Evolutionary conservation across 2,797 vertebrate genomes (phyloP), one percentile per base, ranked within the genome.

Genomic region (Euthynnus affinis): DNA sequence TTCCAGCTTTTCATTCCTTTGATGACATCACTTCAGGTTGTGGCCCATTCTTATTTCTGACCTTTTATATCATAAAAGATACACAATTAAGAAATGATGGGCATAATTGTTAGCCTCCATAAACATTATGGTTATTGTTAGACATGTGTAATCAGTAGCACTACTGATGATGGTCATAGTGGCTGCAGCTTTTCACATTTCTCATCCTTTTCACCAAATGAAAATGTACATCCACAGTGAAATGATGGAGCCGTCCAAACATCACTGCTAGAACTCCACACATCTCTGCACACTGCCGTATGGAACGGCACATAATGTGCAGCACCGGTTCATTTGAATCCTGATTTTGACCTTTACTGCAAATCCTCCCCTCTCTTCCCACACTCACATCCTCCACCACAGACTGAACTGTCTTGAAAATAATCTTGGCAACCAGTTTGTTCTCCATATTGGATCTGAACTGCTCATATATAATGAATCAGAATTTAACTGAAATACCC

Each of bases 331-430:
- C 32, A 80, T 69, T 18, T 71, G 34, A 76, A 17, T 77, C 20
- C 53, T 57, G 27, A 40, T 46, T 74, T 48, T 74, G 74, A 80
- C 57, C 71, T 72, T 76, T 64, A 40, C 25, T 60, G 49, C 55
- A 72, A 74, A 78, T 59, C 51, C 71, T 48, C 10, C 29, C 10
- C 9, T 34, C 44, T 66, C 61, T 32, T 23, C 27, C 4, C 20
- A 13, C 53, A 5, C 61, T 23, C 61, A 5, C 37, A 17, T 57
- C 29, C 44, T 67, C 5, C 22, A 14, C 37, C 17, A 25, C 25
- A 42, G 15, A 63, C 60, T 46, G 40, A 42, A 7, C 61, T 4
- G 48, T 49, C 44, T 49, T 6, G 0, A 46, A 66, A 22, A 80
- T 53, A 40, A 60, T 12, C 59, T 71, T 14, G 0, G 25, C n/a